These are phyloP conservation scores for Polypterus senegalus DNA, from an alignment of 2,113 vertebrate genomes.

Conservation along the genomic window DNA sequence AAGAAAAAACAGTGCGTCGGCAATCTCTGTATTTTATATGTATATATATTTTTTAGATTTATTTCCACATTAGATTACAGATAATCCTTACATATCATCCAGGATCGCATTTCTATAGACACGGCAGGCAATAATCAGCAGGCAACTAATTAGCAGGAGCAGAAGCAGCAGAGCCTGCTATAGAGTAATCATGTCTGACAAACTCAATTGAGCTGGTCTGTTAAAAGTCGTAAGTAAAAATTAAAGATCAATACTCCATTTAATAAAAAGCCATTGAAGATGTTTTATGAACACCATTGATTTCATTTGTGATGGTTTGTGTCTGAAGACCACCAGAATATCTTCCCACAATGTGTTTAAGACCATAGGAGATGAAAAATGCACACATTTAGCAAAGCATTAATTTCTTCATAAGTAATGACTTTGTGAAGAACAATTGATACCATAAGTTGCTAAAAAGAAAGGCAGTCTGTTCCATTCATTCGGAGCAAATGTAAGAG, in stretches of 20 bases:
- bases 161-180: background rate
- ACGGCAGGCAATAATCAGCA: too few species aligned
- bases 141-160: too few species aligned
- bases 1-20: too few species aligned
- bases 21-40: too few species aligned
- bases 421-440: slow-evolving; percentile 2
- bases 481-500: background rate
- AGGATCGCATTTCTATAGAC: too few species aligned
- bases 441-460: slow-evolving; percentile 1
- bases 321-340: too few species aligned
- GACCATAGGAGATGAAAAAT: background rate
- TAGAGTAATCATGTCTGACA: background rate
- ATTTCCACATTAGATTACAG: too few species aligned
- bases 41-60: too few species aligned
- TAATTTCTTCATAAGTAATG: slow-evolving; percentile 15
- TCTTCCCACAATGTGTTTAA: too few species aligned
- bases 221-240: background rate
- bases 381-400: slow-evolving; percentile 16
- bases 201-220: background rate
- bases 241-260: slow-evolving; percentile 43
- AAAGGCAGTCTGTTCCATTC: background rate
- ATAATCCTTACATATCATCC: too few species aligned
- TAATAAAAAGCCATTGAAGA: slow-evolving; percentile 25
- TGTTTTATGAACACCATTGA: background rate
- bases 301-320: background rate